Base-by-base conservation (phyloP, 2,888 invertebrate genomes). In the Hofmannophila pseudospretella region DNA sequence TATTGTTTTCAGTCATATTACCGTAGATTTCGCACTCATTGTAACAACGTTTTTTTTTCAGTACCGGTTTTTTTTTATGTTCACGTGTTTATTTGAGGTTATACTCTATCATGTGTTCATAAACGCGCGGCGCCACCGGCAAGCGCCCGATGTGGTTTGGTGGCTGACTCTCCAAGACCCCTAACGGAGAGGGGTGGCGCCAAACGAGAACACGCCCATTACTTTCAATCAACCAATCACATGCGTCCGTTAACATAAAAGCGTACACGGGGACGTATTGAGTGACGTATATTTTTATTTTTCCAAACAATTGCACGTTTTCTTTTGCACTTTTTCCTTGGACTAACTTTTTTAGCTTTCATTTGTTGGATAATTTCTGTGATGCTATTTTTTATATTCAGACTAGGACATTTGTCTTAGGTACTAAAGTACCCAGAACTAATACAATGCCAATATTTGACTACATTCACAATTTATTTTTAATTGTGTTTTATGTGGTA, bases 111-210 rank as follows among this genome's bases (percentile, higher is more conserved):
- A 73, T 77, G 78, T 52, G 50, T 67, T 59, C 55, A 43, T 51
- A 48, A 59, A 61, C 72, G 77, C 82, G 80, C 73, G 82, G 85
- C 84, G 84, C 82, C 60, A 66, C 65, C 77, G 69, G 62, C 84
- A 60, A 80, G 82, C 85, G 87, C 85, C 77, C 68, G 77, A 66
- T 74, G 73, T 76, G 74, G 78, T 84, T 79, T 85, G 82, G 63
- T 56, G 61, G 63, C 71, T 59, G 58, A 55, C 57, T 60, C 65
- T 51, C 56, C 49, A 49, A 68, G 71, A 72, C 72, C 79, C 80
- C 77, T 76, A 73, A 59, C 75, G 44, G 73, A 52, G 62, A 66
- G 60, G 72, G 88, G 88, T 67, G 82, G 75, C 54, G 69, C 71
- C 46, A 41, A 26, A 28, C 14, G 28, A 54, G 45, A 56, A 79